Evolutionary conservation across 2,797 vertebrate species (phyloP).

Genomic region (Sebastes nivosus): DNA sequence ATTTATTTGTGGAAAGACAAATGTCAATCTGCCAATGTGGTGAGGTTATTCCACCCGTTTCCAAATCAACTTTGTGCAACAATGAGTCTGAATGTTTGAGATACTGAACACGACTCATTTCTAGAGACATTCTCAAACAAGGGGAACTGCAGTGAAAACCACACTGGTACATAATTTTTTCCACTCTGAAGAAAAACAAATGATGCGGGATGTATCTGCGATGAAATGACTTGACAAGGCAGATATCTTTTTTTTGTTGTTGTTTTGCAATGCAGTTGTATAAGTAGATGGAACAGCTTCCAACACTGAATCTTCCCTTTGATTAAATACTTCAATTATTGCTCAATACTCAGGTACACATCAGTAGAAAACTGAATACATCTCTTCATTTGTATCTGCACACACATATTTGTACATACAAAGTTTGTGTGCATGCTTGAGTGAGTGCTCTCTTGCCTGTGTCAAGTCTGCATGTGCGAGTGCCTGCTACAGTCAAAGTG

Average conservation of each 20-base stretch:
- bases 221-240: background rate
- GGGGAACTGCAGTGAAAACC: background rate
- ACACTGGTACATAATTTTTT: background rate
- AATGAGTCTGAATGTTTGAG: background rate
- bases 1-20: background rate
- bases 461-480: background rate
- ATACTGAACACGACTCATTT: background rate
- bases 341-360: background rate
- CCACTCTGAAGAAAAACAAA: background rate
- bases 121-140: background rate
- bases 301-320: background rate
- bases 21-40: background rate
- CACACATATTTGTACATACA: background rate
- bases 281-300: background rate
- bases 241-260: background rate
- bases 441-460: conserved; percentile 8
- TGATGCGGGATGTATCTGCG: background rate
- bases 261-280: background rate
- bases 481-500: background rate
- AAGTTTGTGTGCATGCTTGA: background rate
- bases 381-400: background rate
- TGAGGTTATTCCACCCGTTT: background rate
- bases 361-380: background rate
- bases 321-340: background rate
- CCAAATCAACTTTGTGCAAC: background rate